Evolutionary conservation across 2,113 vertebrate genomes (phyloP).

Genomic region (Ameiurus melas): DNA sequence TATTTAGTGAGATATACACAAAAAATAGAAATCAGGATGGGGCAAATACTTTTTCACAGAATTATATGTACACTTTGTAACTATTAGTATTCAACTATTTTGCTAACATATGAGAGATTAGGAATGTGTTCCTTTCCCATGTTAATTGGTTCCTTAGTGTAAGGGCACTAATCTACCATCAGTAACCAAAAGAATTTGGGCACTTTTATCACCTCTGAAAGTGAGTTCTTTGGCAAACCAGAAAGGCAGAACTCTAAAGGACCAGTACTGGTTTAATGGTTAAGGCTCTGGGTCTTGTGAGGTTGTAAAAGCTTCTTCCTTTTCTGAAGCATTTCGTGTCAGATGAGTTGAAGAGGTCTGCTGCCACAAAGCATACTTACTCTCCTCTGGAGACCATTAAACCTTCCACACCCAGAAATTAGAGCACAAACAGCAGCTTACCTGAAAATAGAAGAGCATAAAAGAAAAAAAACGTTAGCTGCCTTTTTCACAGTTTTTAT

Average conservation of each 20-base stretch:
- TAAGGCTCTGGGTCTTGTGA: neutral
- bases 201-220: neutral
- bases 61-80: neutral
- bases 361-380: constrained; percentile 26
- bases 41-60: too few relatives aligned
- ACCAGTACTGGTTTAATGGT: neutral
- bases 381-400: constrained; percentile 5
- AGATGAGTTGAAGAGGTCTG: neutral
- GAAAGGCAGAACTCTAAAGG: neutral
- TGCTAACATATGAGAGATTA: neutral
- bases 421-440: constrained; percentile 60
- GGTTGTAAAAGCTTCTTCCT: neutral
- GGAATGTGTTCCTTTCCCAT: neutral
- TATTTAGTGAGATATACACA: too few relatives aligned
- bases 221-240: neutral
- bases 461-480: constrained; percentile 21
- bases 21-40: too few relatives aligned
- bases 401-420: constrained; percentile 28
- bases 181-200: neutral
- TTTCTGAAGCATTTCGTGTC: constrained; percentile 18
- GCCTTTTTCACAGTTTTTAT: too few relatives aligned
- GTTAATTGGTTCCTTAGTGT: neutral
- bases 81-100: neutral
- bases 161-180: neutral
- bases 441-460: constrained; percentile 58